Percentiles rank a stretch among this genome's conserved stretches.
These are phyloP conservation scores for Malthinus flaveolus DNA, from an alignment of 2,888 invertebrate genomes.

Conservation along the genomic window DNA sequence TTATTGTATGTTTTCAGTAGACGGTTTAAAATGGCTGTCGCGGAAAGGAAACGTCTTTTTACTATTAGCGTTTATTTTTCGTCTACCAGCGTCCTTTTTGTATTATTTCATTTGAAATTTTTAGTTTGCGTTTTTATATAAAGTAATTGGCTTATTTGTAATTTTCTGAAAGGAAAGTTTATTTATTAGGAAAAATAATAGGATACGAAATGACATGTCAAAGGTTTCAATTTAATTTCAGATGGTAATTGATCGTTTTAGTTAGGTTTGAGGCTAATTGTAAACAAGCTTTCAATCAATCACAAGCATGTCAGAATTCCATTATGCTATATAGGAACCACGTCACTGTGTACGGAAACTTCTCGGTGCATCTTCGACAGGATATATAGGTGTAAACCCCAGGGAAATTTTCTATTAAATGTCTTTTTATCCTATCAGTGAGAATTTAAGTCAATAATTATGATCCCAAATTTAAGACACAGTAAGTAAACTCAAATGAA, in stretches of 20 bases:
- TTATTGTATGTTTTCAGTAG: conserved; percentile 8
- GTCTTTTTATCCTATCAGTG: not conserved
- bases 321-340: conserved; percentile 11
- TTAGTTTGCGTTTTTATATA: not conserved
- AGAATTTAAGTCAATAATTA: too few relatives aligned
- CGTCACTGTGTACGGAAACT: conserved; percentile 12
- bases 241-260: conserved; percentile 12
- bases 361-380: conserved; percentile 9
- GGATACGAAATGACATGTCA: not conserved
- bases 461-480: too few relatives aligned
- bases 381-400: not conserved
- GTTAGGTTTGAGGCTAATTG: conserved; percentile 7
- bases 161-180: not conserved
- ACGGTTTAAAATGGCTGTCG: conserved; percentile 9
- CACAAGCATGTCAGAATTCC: conserved; percentile 16
- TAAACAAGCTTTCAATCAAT: conserved; percentile 17
- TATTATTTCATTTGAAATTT: not conserved
- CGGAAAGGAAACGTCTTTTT: conserved; percentile 14
- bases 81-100: not conserved
- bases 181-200: not conserved
- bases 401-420: conserved; percentile 4
- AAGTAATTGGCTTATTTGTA: not conserved
- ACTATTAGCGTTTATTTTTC: too few relatives aligned
- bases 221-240: conserved; percentile 10
- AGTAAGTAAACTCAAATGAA: too few relatives aligned